A percentile compares a stretch with the other conserved stretches of the same genome.
phyloP scores from a whole-genome alignment of 2,888 invertebrate genomes.

The Cephus runcator region DNA sequence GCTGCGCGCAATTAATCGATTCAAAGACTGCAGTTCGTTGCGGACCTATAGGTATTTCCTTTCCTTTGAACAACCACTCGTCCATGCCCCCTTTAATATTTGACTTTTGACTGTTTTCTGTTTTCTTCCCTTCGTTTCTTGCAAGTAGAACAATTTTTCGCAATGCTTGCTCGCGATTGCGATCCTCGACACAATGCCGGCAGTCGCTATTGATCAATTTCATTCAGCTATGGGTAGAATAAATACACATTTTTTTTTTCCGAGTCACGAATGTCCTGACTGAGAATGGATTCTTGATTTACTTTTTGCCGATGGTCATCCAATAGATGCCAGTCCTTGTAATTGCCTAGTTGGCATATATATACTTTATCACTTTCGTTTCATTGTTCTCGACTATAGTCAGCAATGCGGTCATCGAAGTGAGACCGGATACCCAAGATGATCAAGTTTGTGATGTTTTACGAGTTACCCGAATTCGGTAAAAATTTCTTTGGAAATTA shows the following conservation, averaged over 20 bases:
- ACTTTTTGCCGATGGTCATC: background rate
- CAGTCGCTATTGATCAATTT: background rate
- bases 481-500: background rate
- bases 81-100: background rate
- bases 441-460: background rate
- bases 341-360: background rate
- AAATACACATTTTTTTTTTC: background rate
- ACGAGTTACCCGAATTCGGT: background rate
- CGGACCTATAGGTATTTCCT: background rate
- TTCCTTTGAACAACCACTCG: background rate
- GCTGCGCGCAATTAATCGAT: conserved; percentile 29
- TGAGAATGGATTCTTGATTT: background rate
- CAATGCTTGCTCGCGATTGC: conserved; percentile 12
- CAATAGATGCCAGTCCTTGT: background rate
- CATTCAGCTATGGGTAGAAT: background rate
- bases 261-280: background rate
- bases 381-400: background rate
- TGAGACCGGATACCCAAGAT: background rate
- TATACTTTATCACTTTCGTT: background rate
- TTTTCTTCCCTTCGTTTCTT: conserved; percentile 28
- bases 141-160: background rate
- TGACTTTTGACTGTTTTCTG: background rate
- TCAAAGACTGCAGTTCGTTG: background rate
- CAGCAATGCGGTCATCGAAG: background rate
- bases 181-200: conserved; percentile 16